phyloP scores from a whole-genome alignment of 2,888 invertebrate genomes.

The Lottia gigantea region DNA sequence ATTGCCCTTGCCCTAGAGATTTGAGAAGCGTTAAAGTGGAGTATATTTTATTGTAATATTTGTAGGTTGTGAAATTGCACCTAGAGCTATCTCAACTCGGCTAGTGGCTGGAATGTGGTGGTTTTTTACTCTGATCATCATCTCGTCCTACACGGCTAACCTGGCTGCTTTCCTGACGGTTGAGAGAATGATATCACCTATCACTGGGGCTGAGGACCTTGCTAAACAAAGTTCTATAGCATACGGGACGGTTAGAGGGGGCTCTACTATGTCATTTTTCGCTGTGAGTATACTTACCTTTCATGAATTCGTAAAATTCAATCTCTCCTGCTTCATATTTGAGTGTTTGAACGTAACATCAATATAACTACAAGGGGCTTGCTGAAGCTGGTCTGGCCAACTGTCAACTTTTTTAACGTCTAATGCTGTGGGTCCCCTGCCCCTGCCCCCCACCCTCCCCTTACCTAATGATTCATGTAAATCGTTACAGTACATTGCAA shows the following conservation, averaged over 20 bases:
- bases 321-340: too few species aligned
- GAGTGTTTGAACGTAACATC: too few species aligned
- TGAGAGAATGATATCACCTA: slow-evolving; percentile 93
- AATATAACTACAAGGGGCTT: too few species aligned
- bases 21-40: too few species aligned
- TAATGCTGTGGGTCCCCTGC: too few species aligned
- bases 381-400: too few species aligned
- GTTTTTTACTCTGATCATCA: slow-evolving; percentile 99
- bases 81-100: slow-evolving; percentile 79
- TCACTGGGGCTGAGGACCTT: slow-evolving; percentile 94
- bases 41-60: neutral
- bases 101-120: slow-evolving; percentile 95
- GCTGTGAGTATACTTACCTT: slow-evolving; percentile 59
- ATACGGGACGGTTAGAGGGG: slow-evolving; percentile 93
- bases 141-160: slow-evolving; percentile 97
- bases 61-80: slow-evolving; percentile 66
- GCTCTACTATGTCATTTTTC: slow-evolving; percentile 98
- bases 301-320: too few species aligned
- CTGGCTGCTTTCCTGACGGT: slow-evolving; percentile 98
- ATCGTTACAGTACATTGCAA: too few species aligned
- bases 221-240: slow-evolving; percentile 92
- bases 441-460: too few species aligned
- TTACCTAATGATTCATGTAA: too few species aligned
- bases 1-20: too few species aligned
- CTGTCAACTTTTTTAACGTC: too few species aligned